Evolutionary conservation across 2,113 vertebrate species (phyloP), one percentile per base, ranked within the genome.

Genomic region (Entelurus aequoreus): DNA sequence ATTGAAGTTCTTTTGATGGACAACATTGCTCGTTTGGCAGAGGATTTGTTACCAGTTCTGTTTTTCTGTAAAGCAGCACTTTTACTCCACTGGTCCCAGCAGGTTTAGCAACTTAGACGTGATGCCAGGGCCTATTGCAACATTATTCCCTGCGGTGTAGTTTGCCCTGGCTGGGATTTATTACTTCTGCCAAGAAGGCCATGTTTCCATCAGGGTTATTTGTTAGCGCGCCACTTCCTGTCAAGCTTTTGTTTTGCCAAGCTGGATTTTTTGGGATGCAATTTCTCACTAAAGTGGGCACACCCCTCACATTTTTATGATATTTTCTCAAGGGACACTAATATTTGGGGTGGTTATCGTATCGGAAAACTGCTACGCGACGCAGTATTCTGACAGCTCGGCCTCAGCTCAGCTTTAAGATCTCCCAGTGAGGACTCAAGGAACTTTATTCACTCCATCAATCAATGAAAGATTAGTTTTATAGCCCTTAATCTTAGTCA

Each of bases 41-140:
- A 9, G 14, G 36, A 15, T 15, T 56, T 8, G 40, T n/a, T 11
- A 40, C 36, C 6, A 56, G n/a, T 56, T 56, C 38, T 55, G 15
- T 8, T 56, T 56, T 42, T 56, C 1, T 28, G 28, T 4, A 42
- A 56, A 56, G 40, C 54, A 56, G 13, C 37, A 42, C 37, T 40
- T 56, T 40, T 12, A 12, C 42, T 12, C 4, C 42, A 56, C 15
- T 19, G 15, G 15, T 56, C 54, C 54, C 54, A 42, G 54, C 54
- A 42, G 54, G 15, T 56, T 56, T 42, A 56, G 36, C 8, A 55
- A 55, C 54, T 55, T 55, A 15, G 54, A 56, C 54, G 40, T 56
- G 54, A 56, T 19, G 54, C 10, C 54, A 40, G 40, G 36, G 38
- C 15, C 15, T 15, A 42, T 15, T 38, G 54, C 54, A 56, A 56